Evolutionary conservation across 2,113 vertebrate genomes (phyloP), one percentile per base, ranked within the genome.

Genomic region (Pseudorectes ferrugineus): DNA sequence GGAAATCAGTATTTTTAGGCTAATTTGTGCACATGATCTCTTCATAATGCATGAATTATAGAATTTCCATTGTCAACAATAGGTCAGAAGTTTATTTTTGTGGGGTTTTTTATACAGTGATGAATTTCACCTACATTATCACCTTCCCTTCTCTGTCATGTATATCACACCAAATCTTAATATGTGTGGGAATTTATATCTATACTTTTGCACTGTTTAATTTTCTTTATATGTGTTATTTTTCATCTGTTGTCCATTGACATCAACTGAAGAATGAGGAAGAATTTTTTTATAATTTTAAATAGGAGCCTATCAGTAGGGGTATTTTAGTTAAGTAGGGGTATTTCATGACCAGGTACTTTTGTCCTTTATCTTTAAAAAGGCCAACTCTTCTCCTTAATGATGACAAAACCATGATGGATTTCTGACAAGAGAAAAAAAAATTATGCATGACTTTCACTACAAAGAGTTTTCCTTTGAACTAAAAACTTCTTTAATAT

Each of bases 391-490:
- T 84, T 86, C 67, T 31, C 13, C 16, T 58, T 73, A 83, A 91
- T 43, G 13, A 51, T 75, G 35, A 81, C 19, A 95, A 84, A 89
- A 68, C 43, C n/a, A 25, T 57, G 62, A 94, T 42, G 78, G 65
- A 68, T 67, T 96, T 87, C 88, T 94, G 88, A 92, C 61, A 76
- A 86, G 20, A 70, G 28, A 20, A 28, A 89, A 90, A 90, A 48
- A 59, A 42, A 61, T 10, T 92, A 67, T 68, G 11, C 24, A 75
- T 77, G 25, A 61, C 22, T 93, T 79, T 68, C 24, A 75, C 74
- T 79, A 43, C 31, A 46, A 73, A 88, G 55, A 68, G 19, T 85
- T 95, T 97, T 88, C 21, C 54, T 83, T 88, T 80, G 88, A 96
- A 93, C 10, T 71, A 51, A 24, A 89, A 93, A 63, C 35, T 78